Percentiles rank a stretch among this genome's conserved stretches.
These are phyloP conservation scores for Sarcophaga carnaria DNA, from an alignment of 2,888 invertebrate species.

Conservation along the genomic window DNA sequence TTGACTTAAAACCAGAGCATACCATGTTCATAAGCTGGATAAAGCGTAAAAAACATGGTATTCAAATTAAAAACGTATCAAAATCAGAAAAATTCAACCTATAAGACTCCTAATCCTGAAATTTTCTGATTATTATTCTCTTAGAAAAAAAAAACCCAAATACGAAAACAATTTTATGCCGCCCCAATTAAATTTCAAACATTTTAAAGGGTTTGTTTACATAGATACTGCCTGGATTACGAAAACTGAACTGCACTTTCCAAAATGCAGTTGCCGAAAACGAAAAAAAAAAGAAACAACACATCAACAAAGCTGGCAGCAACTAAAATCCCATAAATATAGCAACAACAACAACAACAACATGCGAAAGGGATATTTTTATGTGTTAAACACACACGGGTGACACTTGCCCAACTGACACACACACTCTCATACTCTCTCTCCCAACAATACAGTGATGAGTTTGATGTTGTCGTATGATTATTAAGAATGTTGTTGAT, in stretches of 20 bases:
- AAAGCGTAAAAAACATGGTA: too few species aligned
- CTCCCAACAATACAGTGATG: neutral
- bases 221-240: slow-evolving; percentile 47
- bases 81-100: too few species aligned
- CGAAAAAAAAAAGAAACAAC: slow-evolving; percentile 28
- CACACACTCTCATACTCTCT: neutral
- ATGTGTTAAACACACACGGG: slow-evolving; percentile 53
- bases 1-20: too few species aligned
- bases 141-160: too few species aligned
- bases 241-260: slow-evolving; percentile 63
- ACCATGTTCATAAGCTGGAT: too few species aligned
- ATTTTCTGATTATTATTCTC: too few species aligned
- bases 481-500: slow-evolving; percentile 13
- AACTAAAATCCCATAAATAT: slow-evolving; percentile 40
- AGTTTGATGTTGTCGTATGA: neutral
- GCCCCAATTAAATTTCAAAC: slow-evolving; percentile 10
- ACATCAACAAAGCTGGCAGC: slow-evolving; percentile 14
- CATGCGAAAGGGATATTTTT: slow-evolving; percentile 49
- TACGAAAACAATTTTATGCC: too few species aligned
- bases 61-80: too few species aligned
- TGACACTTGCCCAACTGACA: slow-evolving; percentile 20
- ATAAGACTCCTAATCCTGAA: too few species aligned
- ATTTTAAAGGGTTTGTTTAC: slow-evolving; percentile 32
- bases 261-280: slow-evolving; percentile 65
- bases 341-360: slow-evolving; percentile 15